A percentile compares a stretch with the other conserved stretches of the same genome.
These are phyloP conservation scores for Ochropacha duplaris DNA, from an alignment of 2,888 invertebrate genomes.

Conservation along the genomic window DNA sequence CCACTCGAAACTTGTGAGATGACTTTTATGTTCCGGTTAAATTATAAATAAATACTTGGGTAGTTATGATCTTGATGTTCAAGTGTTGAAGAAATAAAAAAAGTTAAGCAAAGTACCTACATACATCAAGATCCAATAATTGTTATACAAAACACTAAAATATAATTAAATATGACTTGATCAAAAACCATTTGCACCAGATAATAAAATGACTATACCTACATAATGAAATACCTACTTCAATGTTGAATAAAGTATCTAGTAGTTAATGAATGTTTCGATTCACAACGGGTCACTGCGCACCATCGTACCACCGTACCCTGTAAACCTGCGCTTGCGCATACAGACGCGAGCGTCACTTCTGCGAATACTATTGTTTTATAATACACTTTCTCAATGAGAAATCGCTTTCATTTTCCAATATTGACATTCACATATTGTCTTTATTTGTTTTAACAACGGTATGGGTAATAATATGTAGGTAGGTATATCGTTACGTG, in stretches of 20 bases:
- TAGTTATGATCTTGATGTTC: neutral
- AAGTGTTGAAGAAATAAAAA: neutral
- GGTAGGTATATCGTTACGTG: too few species aligned
- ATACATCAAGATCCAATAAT: neutral
- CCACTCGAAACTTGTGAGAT: neutral
- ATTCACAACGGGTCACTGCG: constrained; percentile 12
- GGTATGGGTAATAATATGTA: too few species aligned
- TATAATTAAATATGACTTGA: too few species aligned
- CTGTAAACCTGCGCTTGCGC: constrained; percentile 17
- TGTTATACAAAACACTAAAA: too few species aligned
- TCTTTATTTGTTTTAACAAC: neutral
- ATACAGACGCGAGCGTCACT: neutral
- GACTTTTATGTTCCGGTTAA: too few species aligned
- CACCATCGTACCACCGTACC: constrained; percentile 1
- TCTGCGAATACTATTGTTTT: constrained; percentile 25
- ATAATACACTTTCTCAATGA: constrained; percentile 26
- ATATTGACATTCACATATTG: constrained; percentile 15
- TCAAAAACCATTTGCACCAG: too few species aligned
- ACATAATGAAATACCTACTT: too few species aligned
- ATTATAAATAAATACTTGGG: too few species aligned
- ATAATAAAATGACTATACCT: too few species aligned
- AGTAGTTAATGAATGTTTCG: constrained; percentile 13
- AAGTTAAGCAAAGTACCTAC: too few species aligned
- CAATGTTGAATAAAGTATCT: neutral
- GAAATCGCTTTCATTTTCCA: constrained; percentile 31